These are phyloP conservation scores for Dicyrtomina minuta DNA, from an alignment of 2,888 invertebrate genomes.

Conservation along the genomic window DNA sequence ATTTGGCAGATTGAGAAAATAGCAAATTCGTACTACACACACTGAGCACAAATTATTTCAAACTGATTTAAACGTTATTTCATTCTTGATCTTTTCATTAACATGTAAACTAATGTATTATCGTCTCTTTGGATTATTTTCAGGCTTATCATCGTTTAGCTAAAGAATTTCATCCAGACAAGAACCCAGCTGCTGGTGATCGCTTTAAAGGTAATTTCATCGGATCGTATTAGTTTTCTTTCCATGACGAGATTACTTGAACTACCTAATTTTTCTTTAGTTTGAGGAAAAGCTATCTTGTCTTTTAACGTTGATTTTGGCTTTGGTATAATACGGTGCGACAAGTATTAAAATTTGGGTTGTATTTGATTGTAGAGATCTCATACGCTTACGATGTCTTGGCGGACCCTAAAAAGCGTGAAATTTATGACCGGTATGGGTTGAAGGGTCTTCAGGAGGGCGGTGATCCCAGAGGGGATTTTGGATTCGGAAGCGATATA, in stretches of 20 bases:
- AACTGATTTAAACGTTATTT: background rate
- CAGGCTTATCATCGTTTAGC: constrained; percentile 89
- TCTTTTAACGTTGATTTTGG: too few species aligned
- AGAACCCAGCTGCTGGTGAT: constrained; percentile 84
- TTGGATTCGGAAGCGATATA: constrained; percentile 60
- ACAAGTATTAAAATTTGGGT: too few species aligned
- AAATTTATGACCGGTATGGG: constrained; percentile 82
- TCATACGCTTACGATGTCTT: constrained; percentile 92
- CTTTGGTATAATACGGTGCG: too few species aligned
- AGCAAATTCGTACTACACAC: too few species aligned
- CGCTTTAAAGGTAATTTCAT: constrained; percentile 45
- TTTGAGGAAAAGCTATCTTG: too few species aligned
- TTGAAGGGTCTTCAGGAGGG: constrained; percentile 86
- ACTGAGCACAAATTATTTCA: too few species aligned
- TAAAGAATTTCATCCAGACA: constrained; percentile 90
- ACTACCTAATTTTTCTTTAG: too few species aligned
- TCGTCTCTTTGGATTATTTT: constrained; percentile 55
- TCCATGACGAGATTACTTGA: too few species aligned
- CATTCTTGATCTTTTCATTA: background rate
- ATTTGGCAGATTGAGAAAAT: too few species aligned
- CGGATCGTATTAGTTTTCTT: too few species aligned
- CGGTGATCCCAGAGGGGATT: constrained; percentile 60
- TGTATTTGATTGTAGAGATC: constrained; percentile 75
- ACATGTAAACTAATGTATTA: background rate
- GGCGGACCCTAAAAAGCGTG: constrained; percentile 82